Evolutionary conservation across 2,113 vertebrate genomes (phyloP), one percentile per base, ranked within the genome.

Genomic region (Pedionomus torquatus): DNA sequence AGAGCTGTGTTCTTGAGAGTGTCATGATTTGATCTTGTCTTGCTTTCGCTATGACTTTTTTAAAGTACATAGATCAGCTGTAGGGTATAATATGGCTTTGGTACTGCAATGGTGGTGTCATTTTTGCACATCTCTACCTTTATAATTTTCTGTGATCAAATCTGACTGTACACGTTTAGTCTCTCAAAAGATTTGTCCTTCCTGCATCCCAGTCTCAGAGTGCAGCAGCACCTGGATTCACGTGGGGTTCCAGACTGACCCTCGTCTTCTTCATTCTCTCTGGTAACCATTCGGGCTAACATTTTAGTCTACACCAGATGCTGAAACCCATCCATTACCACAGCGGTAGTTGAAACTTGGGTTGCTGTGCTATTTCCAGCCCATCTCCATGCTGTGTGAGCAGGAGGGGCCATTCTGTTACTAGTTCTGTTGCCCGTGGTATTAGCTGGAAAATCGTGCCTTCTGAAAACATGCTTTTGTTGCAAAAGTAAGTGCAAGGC

Each of bases 401-500:
- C 49, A 41, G 65, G 31, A 89, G 35, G 44, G 35, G 7, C 18
- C 19, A 3, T 69, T 93, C 57, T 37, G 0, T 93, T 41, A 17
- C 57, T 13, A 21, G 12, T 35, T 90, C 41, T 52, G 18, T 16
- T 87, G 30, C 44, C 54, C 20, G 11, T 0, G 1, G 44, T 43
- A 80, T 79, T 72, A 90, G 44, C 51, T 89, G 61, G 64, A 78
- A 90, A 92, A 68, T 57, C 48, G 23, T 25, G 48, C 28, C 65
- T 65, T 71, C 65, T 68, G 81, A 60, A 91, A 93, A 76, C 74
- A 87, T 6, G 7, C 30, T 85, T 84, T 46, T 82, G 65, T 74
- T 93, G 33, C 41, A 81, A 21, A 89, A 86, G 90, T n/a, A 37
- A 89, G 77, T 58, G 52, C 83, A 87, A 87, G 89, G 89, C 72